Evolutionary conservation across 2,113 vertebrate genomes (phyloP), one percentile per base, ranked within the genome.

Genomic region (Marcusenius ussheri): DNA sequence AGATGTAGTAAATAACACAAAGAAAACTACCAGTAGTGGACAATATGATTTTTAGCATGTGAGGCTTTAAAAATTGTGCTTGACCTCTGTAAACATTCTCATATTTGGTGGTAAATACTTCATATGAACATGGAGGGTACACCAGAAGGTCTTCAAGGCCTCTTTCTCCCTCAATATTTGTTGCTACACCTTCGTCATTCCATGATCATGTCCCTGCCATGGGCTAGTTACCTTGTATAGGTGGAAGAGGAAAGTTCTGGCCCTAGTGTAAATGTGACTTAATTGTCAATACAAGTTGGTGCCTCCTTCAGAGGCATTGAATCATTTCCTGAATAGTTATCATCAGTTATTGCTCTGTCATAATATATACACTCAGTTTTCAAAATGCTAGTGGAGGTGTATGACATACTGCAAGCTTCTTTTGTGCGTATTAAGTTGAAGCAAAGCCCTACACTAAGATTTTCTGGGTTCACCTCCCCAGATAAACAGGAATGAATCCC

Each of bases 401-500:
- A 35, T 35, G 11, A 35, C 70, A 15, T 13, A 17, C 27, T 3
- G 11, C 3, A 39, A 77, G 70, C 31, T 35, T 77, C 53, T 56
- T 56, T 21, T 56, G 19, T 56, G 19, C 19, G 27, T 27, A 35
- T 31, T 35, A 19, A 77, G 5, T 80, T 80, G 74, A 42, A 80
- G 31, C 74, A 80, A 80, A 42, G 15, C 35, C 35, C 35, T 70
- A 83, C 45, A 47, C 39, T 24, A 4, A 24, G 15, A 84, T 21
- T 45, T 84, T 42, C 27, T 35, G 50, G 85, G 39, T 88, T 35
- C 62, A 13, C 77, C 42, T 56, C 83, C 89, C 51, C 53, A 3
- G 7, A 85, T 35, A 42, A 84, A 89, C 35, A 11, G 92, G 93
- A 94, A 93, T 94, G 93, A 91, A 94, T 94, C 94, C 93, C 93